These are phyloP conservation scores for Drosophila ohnishii DNA, from an alignment of 1,140 invertebrate species.

Conservation along the genomic window DNA sequence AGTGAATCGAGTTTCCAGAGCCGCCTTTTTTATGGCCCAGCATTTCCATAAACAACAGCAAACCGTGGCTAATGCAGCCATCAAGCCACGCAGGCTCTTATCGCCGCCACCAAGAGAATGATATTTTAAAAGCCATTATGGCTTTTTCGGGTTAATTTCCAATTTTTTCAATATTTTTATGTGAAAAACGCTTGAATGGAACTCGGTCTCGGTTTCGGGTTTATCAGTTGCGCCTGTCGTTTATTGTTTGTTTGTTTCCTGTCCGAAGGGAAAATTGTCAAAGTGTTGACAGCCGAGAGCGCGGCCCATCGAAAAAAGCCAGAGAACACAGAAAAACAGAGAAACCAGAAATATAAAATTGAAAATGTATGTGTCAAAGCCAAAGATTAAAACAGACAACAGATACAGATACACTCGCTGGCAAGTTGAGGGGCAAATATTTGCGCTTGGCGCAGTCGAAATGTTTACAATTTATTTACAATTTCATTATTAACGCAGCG, in stretches of 20 bases:
- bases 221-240: conserved; percentile 63
- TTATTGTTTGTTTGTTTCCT: conserved; percentile 68
- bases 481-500: conserved; percentile 71
- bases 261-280: conserved; percentile 57
- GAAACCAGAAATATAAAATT: conserved; percentile 40
- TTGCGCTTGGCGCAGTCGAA: conserved; percentile 66
- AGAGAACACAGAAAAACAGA: conserved; percentile 2
- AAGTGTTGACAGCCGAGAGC: conserved; percentile 64
- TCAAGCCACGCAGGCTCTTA: conserved; percentile 47
- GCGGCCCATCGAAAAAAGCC: conserved; percentile 25
- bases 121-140: conserved; percentile 66
- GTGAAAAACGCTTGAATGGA: conserved; percentile 24
- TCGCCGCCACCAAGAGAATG: conserved; percentile 29
- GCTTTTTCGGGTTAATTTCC: conserved; percentile 55
- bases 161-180: conserved; percentile 33
- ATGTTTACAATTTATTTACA: conserved; percentile 80
- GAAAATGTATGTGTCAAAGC: conserved; percentile 40
- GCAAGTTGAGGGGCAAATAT: conserved; percentile 55
- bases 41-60: conserved; percentile 48
- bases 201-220: conserved; percentile 14
- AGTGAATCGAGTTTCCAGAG: conserved; percentile 27
- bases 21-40: conserved; percentile 38
- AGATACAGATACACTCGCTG: conserved; percentile 25
- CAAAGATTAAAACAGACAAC: conserved; percentile 46
- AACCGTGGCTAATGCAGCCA: conserved; percentile 63